Evolutionary conservation across 2,797 vertebrate species (phyloP).

Genomic region (Halcyon badia): DNA sequence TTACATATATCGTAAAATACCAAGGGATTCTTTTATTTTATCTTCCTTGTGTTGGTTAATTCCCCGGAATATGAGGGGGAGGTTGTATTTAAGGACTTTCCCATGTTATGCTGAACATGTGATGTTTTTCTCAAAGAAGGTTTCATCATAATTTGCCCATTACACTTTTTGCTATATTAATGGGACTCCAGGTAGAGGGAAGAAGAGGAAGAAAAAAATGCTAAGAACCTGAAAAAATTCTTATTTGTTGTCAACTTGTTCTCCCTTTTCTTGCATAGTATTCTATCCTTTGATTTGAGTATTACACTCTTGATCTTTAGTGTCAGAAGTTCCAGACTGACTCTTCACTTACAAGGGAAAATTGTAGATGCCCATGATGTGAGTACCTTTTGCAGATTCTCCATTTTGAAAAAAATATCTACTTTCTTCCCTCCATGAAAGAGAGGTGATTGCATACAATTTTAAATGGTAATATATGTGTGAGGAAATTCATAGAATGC

Average conservation of each 20-base stretch:
- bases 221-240: background rate
- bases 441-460: background rate
- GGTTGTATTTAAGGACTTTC: background rate
- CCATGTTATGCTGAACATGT: background rate
- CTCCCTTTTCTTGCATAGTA: background rate
- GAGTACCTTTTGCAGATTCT: background rate
- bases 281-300: background rate
- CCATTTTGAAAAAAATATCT: background rate
- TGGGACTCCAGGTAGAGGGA: background rate
- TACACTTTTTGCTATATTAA: background rate
- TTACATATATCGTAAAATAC: background rate
- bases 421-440: background rate
- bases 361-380: fast-evolving
- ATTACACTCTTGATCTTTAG: background rate
- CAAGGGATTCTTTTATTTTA: background rate
- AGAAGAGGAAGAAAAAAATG: background rate
- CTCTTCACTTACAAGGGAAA: background rate
- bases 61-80: fast-evolving
- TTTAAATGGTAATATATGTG: background rate
- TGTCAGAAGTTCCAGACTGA: background rate
- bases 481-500: background rate
- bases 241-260: background rate
- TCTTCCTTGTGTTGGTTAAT: background rate
- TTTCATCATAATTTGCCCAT: background rate
- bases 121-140: background rate